These are phyloP conservation scores for Anthonomus grandis DNA, from an alignment of 1,140 invertebrate species.

Conservation along the genomic window DNA sequence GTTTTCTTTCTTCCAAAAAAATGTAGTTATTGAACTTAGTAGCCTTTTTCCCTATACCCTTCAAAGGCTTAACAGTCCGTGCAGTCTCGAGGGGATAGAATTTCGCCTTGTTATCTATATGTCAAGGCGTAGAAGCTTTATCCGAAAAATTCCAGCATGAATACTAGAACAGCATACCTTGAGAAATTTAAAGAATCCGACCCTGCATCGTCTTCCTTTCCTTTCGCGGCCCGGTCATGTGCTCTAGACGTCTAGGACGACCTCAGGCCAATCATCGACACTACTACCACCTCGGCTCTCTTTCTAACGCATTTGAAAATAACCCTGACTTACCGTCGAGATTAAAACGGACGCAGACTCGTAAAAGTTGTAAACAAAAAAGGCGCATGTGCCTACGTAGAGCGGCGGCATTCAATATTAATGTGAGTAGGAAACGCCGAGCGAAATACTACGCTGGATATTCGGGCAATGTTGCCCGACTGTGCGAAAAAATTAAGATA, in stretches of 20 bases:
- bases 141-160: too few species aligned
- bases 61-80: neutral
- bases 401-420: conserved; percentile 42
- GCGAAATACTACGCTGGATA: conserved; percentile 20
- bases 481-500: too few species aligned
- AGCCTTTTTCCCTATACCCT: neutral
- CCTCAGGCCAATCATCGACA: conserved; percentile 4
- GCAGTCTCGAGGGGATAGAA: too few species aligned
- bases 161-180: neutral
- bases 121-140: too few species aligned
- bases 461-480: conserved; percentile 8
- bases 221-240: conserved; percentile 30
- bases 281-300: conserved; percentile 5
- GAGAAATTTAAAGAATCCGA: neutral
- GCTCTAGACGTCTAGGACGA: conserved; percentile 24
- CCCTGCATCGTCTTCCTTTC: conserved; percentile 15
- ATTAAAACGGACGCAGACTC: too few species aligned
- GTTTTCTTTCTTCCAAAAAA: neutral
- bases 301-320: too few species aligned
- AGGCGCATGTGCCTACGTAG: conserved; percentile 48
- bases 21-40: neutral
- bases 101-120: too few species aligned
- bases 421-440: conserved; percentile 24
- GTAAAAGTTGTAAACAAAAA: conserved; percentile 50
- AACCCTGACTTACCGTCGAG: too few species aligned